Evolutionary conservation across 2,888 invertebrate species (phyloP), one percentile per base, ranked within the genome.

Genomic region (Podotricha telesiphe): DNA sequence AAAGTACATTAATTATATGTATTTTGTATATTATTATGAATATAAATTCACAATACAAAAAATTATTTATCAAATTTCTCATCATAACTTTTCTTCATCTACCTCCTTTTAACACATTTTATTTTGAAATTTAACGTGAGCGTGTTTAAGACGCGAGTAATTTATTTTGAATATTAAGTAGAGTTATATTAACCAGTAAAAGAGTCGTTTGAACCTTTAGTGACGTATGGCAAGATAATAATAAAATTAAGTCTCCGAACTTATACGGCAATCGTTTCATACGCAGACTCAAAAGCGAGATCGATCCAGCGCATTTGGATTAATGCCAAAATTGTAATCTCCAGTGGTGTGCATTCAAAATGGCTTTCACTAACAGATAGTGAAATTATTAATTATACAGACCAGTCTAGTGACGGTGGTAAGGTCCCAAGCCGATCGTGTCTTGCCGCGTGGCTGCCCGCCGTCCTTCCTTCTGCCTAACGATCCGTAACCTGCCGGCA

Each of bases 401-500:
- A 94, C 94, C 94, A 93, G 85, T 87, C 91, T 91, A 71, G 90
- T 80, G 77, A 94, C 92, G 77, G 91, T 89, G 80, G 94, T 94
- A 77, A 95, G 94, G 79, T 95, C 95, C 95, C 94, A 94, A 73
- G 94, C 94, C 74, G 94, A 93, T 72, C 92, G 85, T 71, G 93
- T 91, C 84, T 93, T 93, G 83, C 91, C 89, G 61, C 89, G 86
- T 73, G 91, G 82, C 75, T 88, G 90, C 56, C 85, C 75, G 68
- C 88, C 89, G 79, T 93, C 92, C 83, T 91, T 92, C 82, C 93
- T 85, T 75, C 93, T 87, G 78, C 92, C 90, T 79, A 94, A 85
- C 65, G 94, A 93, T 73, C 94, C 94, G 80, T 95, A 94, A 77
- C 85, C 85, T 17, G 88, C 73, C 11, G 91, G 88, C 48, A 86